phyloP scores from a whole-genome alignment of 2,888 invertebrate species.

The Chromoteleia sp. region DNA sequence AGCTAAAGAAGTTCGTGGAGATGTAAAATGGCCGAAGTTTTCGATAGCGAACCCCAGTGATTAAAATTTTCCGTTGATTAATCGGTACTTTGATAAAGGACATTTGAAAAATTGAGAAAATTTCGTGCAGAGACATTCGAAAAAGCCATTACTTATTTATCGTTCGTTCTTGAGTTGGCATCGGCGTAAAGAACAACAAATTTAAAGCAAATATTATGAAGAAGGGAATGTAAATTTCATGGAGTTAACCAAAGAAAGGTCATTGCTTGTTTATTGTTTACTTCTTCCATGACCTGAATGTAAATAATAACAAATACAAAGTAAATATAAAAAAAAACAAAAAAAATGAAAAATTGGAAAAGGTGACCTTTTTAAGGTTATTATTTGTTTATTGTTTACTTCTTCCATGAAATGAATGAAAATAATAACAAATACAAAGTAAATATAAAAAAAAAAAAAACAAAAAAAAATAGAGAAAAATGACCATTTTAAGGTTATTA shows the following conservation, averaged over 20 bases:
- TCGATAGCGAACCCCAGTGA: slow-evolving; percentile 9
- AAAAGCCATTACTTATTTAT: neutral
- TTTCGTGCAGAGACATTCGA: neutral
- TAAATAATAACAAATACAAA: neutral
- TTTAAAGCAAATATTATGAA: no score
- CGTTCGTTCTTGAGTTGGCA: neutral
- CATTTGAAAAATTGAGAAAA: neutral
- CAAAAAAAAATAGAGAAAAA: neutral
- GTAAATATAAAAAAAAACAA: no score
- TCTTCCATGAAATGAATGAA: no score
- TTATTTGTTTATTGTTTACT: neutral
- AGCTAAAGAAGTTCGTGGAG: slow-evolving; percentile 14
- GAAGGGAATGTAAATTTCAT: no score
- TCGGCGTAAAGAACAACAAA: neutral
- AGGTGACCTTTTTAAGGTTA: neutral
- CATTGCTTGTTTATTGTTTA: no score
- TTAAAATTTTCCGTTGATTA: slow-evolving; percentile 17
- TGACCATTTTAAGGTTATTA: neutral
- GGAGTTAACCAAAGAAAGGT: no score
- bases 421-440: neutral
- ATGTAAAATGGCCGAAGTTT: slow-evolving; percentile 31
- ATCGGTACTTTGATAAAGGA: slow-evolving; percentile 13
- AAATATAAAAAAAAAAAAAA: no score
- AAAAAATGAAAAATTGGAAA: neutral
- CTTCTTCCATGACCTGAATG: no score